These are phyloP conservation scores for Furcifer pardalis DNA, from an alignment of 2,797 vertebrate species.

Conservation along the genomic window DNA sequence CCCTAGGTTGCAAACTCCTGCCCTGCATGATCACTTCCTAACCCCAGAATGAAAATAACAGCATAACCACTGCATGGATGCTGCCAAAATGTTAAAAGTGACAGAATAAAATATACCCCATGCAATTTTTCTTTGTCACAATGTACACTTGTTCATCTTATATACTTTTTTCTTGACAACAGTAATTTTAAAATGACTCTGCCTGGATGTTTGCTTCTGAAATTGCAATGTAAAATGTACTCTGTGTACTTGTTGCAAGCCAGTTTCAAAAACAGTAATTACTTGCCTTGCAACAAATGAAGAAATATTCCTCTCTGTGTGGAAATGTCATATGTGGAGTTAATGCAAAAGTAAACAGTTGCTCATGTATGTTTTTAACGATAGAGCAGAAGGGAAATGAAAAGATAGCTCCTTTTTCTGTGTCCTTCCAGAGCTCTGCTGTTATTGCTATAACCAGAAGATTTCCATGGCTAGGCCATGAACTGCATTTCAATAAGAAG, in stretches of 20 bases:
- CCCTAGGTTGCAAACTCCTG: too few relatives aligned
- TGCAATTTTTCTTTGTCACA: conserved; percentile 6
- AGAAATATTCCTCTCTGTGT: background rate
- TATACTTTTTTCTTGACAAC: conserved; percentile 22
- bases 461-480: conserved; percentile 57
- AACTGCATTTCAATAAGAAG: conserved; percentile 65
- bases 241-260: conserved; percentile 36
- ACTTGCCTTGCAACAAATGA: background rate
- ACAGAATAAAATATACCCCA: background rate
- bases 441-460: conserved; percentile 29
- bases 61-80: conserved; percentile 2
- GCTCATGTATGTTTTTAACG: background rate
- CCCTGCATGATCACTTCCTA: background rate
- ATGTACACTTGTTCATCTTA: background rate
- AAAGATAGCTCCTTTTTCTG: conserved; percentile 6
- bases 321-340: conserved; percentile 19
- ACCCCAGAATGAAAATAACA: background rate
- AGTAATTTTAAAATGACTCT: conserved; percentile 44
- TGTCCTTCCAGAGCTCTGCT: conserved; percentile 20
- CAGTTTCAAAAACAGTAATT: conserved; percentile 24
- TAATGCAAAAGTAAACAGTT: conserved; percentile 20
- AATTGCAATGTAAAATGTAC: conserved; percentile 24
- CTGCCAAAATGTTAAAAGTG: conserved; percentile 15
- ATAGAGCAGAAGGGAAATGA: background rate
- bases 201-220: conserved; percentile 36